phyloP scores from a whole-genome alignment of 2,888 invertebrate genomes.

The Ephialtes manifestator region DNA sequence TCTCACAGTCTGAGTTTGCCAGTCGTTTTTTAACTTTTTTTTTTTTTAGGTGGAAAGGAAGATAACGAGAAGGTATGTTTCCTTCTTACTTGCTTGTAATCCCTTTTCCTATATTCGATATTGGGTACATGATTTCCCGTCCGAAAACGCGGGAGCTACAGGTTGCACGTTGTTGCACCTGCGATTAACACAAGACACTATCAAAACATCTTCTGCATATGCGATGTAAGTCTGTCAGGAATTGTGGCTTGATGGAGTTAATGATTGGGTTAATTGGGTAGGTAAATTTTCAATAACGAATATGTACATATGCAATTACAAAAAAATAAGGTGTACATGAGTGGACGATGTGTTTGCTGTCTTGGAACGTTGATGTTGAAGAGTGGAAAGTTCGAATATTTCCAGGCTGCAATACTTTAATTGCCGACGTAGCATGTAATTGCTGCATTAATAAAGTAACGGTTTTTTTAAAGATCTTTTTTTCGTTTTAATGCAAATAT shows the following conservation, averaged over 20 bases:
- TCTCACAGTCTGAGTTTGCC: slow-evolving; percentile 64
- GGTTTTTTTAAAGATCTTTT: too few relatives aligned
- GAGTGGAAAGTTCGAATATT: too few relatives aligned
- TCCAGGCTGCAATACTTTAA: too few relatives aligned
- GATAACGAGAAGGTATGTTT: slow-evolving; percentile 50
- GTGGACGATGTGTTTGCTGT: too few relatives aligned
- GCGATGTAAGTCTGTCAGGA: not conserved
- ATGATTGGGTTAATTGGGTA: not conserved
- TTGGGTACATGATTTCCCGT: slow-evolving; percentile 22
- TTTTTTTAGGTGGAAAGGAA: slow-evolving; percentile 26
- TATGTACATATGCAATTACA: too few relatives aligned
- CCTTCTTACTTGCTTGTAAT: slow-evolving; percentile 13
- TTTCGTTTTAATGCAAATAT: too few relatives aligned
- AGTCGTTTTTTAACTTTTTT: slow-evolving; percentile 30
- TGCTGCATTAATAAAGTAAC: too few relatives aligned
- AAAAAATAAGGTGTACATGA: too few relatives aligned
- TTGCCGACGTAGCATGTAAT: too few relatives aligned
- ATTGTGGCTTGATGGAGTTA: not conserved
- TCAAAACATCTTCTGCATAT: not conserved
- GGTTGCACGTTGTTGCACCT: slow-evolving; percentile 31
- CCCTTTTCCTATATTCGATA: slow-evolving; percentile 41
- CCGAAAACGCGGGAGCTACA: slow-evolving; percentile 14
- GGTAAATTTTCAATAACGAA: too few relatives aligned
- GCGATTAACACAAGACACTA: not conserved
- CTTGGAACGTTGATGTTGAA: too few relatives aligned